Percentiles rank a stretch among this genome's conserved stretches.
Evolutionary conservation across 2,888 invertebrate species (phyloP).

Genomic region (Odontothrips loti): DNA sequence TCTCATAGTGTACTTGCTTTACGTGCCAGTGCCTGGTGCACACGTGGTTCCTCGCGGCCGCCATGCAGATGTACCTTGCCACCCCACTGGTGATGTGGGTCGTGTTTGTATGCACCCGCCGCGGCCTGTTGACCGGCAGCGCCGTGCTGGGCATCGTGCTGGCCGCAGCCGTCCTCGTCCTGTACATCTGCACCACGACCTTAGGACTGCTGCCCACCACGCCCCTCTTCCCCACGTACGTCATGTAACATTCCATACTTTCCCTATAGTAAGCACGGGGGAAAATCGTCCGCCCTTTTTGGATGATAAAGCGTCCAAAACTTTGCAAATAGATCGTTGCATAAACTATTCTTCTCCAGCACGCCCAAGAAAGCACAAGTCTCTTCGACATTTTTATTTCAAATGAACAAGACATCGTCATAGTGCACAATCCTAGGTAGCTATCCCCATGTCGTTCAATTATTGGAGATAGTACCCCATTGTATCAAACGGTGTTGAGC

Average conservation of each 20-base stretch:
- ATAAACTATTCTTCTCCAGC: too few relatives aligned
- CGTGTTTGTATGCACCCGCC: constrained; percentile 57
- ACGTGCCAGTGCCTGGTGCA: constrained; percentile 59
- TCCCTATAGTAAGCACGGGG: too few relatives aligned
- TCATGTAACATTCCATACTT: background rate
- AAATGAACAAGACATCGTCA: too few relatives aligned
- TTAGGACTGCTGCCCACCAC: background rate
- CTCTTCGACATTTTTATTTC: too few relatives aligned
- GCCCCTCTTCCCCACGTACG: background rate
- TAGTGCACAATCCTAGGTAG: too few relatives aligned
- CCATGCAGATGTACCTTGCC: constrained; percentile 60
- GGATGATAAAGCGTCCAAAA: too few relatives aligned
- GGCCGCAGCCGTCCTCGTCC: background rate
- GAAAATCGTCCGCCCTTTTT: too few relatives aligned
- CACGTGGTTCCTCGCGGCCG: constrained; percentile 66
- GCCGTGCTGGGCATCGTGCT: background rate
- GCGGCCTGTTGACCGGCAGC: constrained; percentile 40
- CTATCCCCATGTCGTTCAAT: too few relatives aligned
- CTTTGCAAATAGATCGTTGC: too few relatives aligned
- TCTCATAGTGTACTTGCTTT: background rate
- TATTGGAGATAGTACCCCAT: too few relatives aligned
- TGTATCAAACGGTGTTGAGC: too few relatives aligned
- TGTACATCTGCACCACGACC: background rate
- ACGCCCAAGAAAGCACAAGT: too few relatives aligned
- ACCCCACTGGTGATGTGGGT: constrained; percentile 56